Evolutionary conservation across 2,797 vertebrate species (phyloP).

Genomic region (Pogoniulus pusillus): DNA sequence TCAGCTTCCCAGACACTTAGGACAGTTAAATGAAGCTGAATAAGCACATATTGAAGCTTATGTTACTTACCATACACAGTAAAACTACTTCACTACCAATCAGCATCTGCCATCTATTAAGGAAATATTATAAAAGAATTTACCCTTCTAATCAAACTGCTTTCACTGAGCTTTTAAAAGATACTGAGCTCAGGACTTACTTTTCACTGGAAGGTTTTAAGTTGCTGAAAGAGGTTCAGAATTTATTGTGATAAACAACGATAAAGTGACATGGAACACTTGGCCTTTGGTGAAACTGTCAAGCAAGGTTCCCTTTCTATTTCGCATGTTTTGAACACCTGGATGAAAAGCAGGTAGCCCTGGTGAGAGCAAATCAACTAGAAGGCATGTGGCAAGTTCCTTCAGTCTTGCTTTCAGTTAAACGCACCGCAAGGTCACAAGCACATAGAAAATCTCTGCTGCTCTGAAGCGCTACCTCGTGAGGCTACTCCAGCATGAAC

Average conservation of each 20-base stretch:
- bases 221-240: not conserved
- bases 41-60: not conserved
- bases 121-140: not conserved
- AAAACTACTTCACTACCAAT: not conserved
- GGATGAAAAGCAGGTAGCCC: slow-evolving; percentile 24
- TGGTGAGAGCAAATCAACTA: not conserved
- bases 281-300: not conserved
- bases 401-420: not conserved
- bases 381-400: not conserved
- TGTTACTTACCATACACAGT: slow-evolving; percentile 41
- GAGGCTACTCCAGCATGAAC: not conserved
- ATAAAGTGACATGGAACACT: not conserved
- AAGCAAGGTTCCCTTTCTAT: slow-evolving; percentile 44
- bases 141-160: not conserved
- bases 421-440: not conserved
- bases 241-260: not conserved
- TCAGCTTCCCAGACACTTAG: not conserved
- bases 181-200: not conserved
- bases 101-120: not conserved
- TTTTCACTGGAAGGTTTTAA: not conserved
- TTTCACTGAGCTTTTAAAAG: not conserved
- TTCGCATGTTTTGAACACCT: slow-evolving; percentile 20
- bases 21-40: not conserved
- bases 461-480: not conserved
- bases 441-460: not conserved